Conservation (phyloP, 2,113 vertebrate genomes). For the Solea senegalensis region DNA sequence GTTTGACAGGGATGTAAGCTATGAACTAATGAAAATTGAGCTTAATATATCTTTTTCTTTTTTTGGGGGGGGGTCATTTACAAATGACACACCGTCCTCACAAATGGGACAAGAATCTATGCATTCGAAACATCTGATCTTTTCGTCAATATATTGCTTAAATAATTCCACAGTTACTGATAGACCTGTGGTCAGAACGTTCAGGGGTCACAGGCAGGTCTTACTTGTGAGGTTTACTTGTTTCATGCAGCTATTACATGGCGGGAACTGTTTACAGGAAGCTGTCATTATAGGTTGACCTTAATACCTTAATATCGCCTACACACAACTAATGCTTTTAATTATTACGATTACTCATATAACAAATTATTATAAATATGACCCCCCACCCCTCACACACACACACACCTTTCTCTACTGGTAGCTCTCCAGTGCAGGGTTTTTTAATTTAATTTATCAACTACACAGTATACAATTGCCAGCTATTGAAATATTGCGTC, state of each 20-base stretch:
- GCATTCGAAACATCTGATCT: neutral
- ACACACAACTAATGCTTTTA: neutral
- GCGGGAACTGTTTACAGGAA: neutral
- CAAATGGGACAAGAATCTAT: conserved; percentile 3
- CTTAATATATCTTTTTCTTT: too few relatives aligned
- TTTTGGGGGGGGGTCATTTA: too few relatives aligned
- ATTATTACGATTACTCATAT: neutral
- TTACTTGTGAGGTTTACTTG: neutral
- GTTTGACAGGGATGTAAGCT: neutral
- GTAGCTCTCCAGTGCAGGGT: conserved; percentile 28
- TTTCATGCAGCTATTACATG: neutral
- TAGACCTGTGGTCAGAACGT: neutral
- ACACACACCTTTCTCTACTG: conserved; percentile 12
- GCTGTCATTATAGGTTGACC: too few relatives aligned
- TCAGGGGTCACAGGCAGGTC: neutral
- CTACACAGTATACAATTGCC: conserved; percentile 31
- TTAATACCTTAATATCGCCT: too few relatives aligned
- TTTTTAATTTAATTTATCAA: conserved; percentile 61
- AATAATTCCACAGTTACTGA: conserved; percentile 31
- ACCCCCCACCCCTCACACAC: neutral
- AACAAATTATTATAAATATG: conserved; percentile 3
- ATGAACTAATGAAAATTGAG: too few relatives aligned
- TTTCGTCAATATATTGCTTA: conserved; percentile 17
- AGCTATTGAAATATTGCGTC: conserved; percentile 45
- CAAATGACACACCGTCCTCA: too few relatives aligned